Evolutionary conservation across 1,140 invertebrate genomes (phyloP), one percentile per base, ranked within the genome.

Genomic region (Sycophaga agraensis): DNA sequence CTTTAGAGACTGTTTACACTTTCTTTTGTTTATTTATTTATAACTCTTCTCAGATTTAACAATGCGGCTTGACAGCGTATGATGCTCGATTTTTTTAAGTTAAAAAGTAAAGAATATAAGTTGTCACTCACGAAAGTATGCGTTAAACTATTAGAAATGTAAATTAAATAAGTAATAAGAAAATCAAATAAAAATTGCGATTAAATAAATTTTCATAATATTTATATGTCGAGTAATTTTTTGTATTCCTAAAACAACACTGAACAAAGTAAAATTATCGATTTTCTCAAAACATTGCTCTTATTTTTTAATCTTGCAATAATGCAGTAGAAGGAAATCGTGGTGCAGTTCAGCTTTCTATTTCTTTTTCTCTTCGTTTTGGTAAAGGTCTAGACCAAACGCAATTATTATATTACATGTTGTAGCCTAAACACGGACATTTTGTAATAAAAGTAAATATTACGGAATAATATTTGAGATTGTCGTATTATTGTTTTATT

Each of bases 341-440:
- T 72, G 72, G 73, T 74, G 71, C 74, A 76, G 72, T 75, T 77
- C 70, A 73, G 72, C 71, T 78, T 76, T 73, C 61, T 45, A 46
- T 49, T 46, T 51, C n/a, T n/a, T n/a, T 55, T 42, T 55, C 43
- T 65, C 49, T 60, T 69, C 69, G 64, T 73, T 79, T 78, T 69
- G 69, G 71, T 76, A 78, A 77, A 72, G 75, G 75, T 80, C 71
- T 80, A 78, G 75, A 80, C 76, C 77, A 79, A 79, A 80, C 73
- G 74, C 75, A 72, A 79, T 79, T 76, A 79, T 79, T 77, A 80
- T 79, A 79, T 78, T 80, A 80, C 77, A 79, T 79, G 77, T 80
- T 80, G 78, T 80, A 80, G 77, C 72, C 74, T 79, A 77, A 80
- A 76, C 73, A 78, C 72, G 76, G 67, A 76, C 71, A 73, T 79